Conservation (phyloP, 2,797 vertebrate species). For the Halcyon leucocephala region DNA sequence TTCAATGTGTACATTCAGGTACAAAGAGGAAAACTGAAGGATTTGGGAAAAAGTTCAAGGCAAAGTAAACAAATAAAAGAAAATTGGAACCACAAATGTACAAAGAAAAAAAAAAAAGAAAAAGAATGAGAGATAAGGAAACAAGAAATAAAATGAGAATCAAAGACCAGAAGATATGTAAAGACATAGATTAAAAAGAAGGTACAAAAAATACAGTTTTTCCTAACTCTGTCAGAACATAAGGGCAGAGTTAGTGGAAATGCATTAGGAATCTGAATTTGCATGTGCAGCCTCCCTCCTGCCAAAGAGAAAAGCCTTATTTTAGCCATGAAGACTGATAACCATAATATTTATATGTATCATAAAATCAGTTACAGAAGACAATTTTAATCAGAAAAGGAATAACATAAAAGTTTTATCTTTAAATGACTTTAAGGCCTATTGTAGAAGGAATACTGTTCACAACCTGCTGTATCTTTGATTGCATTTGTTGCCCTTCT, state of each 20-base stretch:
- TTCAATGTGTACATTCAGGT: background rate
- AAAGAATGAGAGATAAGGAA: background rate
- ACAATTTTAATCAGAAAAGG: slow-evolving; percentile 11
- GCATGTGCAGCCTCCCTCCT: background rate
- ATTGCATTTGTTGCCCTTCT: background rate
- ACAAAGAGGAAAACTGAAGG: background rate
- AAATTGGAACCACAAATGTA: background rate
- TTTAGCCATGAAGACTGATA: slow-evolving; percentile 9
- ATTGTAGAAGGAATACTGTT: background rate
- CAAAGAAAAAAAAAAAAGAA: background rate
- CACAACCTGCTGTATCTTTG: background rate
- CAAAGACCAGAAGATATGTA: background rate
- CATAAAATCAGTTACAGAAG: slow-evolving; percentile 1
- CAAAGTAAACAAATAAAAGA: background rate
- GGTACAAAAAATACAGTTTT: background rate
- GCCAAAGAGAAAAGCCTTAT: slow-evolving; percentile 15
- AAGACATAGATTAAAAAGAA: background rate
- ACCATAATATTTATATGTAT: slow-evolving; percentile 33
- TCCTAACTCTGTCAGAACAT: background rate
- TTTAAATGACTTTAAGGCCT: background rate
- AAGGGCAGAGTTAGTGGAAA: background rate
- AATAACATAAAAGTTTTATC: background rate
- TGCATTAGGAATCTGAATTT: slow-evolving; percentile 6
- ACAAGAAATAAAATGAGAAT: background rate
- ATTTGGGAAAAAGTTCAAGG: background rate